Base-by-base conservation (phyloP, 2,113 vertebrate genomes). In the Corydoras sp. region DNA sequence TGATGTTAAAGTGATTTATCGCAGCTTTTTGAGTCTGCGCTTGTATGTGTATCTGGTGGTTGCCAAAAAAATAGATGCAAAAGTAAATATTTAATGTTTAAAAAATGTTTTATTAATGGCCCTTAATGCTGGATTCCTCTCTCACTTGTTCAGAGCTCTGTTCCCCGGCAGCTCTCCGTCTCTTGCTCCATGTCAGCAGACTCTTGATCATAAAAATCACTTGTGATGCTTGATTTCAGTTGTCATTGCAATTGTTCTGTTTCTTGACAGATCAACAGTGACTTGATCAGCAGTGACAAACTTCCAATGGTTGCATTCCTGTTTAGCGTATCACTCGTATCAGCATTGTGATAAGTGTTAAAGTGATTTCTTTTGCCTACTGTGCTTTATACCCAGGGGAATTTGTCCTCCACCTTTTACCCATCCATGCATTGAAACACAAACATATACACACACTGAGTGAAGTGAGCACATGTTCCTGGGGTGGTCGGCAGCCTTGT, bases 301-400 rank as follows among this genome's bases (percentile, higher is more conserved):
- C 48, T 90, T 43, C 96, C 96, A 99, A 71, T 95, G 84, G 81
- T 98, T 99, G 72, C 83, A 86, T 8, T 91, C 86, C 82, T 86
- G 86, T 83, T 98, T 95, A 2, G 76, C 92, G 85, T 78, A 92
- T 79, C 55, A 58, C 55, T 24, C 18, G 18, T 11, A 59, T 29
- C 18, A 29, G 9, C 10, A 4, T 29, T 29, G 30, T 10, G 2
- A 29, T 5, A 15, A 13, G 15, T 8, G 15, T 9, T 58, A 24
- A 58, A 43, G 48, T 18, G 10, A 12, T 4, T 75, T 80, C 18
- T 24, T 24, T 24, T 24, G 18, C 18, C 18, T 24, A 24, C 18
- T 24, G 18, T 24, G 18, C 18, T 24, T 24, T 24, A 24, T 24
- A 24, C 18, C 18, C 18, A 24, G 1, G 18, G 18, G 2, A 24